Percentiles rank a stretch among this genome's conserved stretches.
phyloP scores from a whole-genome alignment of 2,888 invertebrate genomes.

The Dryobotodes eremita region DNA sequence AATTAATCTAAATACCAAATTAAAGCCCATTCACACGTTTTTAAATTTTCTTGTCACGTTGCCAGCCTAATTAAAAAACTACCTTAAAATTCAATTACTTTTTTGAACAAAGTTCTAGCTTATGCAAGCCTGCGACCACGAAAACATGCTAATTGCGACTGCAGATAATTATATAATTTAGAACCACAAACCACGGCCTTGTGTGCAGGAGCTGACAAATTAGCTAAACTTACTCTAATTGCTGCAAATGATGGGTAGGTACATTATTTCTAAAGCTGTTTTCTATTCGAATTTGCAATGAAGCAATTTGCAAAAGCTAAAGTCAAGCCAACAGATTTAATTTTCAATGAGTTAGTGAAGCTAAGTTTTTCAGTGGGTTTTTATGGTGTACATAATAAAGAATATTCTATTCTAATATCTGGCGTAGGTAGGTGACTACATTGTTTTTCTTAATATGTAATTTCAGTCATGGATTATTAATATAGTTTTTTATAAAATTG shows the following conservation, averaged over 20 bases:
- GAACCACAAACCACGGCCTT: slow-evolving; percentile 48
- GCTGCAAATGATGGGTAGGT: slow-evolving; percentile 25
- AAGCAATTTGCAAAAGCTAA: slow-evolving; percentile 19
- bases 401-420: no score
- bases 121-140: slow-evolving; percentile 26
- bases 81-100: slow-evolving; percentile 32
- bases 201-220: slow-evolving; percentile 54
- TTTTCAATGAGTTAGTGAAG: slow-evolving; percentile 4
- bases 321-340: neutral
- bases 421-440: neutral
- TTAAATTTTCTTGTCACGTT: slow-evolving; percentile 12
- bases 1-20: neutral
- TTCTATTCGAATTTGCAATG: neutral
- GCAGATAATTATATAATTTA: slow-evolving; percentile 26
- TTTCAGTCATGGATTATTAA: neutral
- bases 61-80: slow-evolving; percentile 42
- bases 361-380: neutral
- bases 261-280: slow-evolving; percentile 25
- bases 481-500: neutral
- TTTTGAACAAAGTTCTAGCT: slow-evolving; percentile 26
- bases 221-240: slow-evolving; percentile 51
- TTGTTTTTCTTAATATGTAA: neutral
- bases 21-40: neutral
- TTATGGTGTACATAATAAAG: no score
- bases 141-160: slow-evolving; percentile 46